Evolutionary conservation across 2,888 invertebrate species (phyloP), one percentile per base, ranked within the genome.

Genomic region (Idaea aversata): DNA sequence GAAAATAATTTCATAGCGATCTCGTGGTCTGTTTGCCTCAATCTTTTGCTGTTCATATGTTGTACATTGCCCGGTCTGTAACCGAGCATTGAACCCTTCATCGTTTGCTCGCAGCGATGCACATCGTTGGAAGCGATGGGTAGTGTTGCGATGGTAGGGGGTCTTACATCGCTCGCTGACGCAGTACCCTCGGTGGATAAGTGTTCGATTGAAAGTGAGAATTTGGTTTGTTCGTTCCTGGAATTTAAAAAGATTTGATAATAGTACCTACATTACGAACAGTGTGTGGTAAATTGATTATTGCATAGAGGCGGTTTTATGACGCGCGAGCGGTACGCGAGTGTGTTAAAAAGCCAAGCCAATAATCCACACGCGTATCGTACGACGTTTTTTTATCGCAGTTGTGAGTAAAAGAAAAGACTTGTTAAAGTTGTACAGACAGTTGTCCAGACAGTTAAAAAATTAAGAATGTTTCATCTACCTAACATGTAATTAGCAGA

Each of bases 121-220:
- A 63, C 73, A 73, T 15, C 61, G 65, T 25, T 66, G 66, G 61
- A 69, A 68, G 59, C 66, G 69, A 13, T 62, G 57, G 6, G 67
- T 61, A 5, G 62, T n/a, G 62, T 63, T 65, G 1, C 34, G 47
- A 2, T 59, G 59, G 0, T n/a, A 25, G 5, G 61, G 57, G 0
- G 62, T 65, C 58, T 34, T 59, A 13, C 71, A 69, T 5, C 69
- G 62, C 3, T 63, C 47, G 63, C 63, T 70, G 5, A 71, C 58
- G 65, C 73, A 73, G 64, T 67, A 70, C 0, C 73, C 71, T 15
- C 73, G 71, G 25, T 71, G 71, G 5, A 70, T 60, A 0, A 67
- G 62, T 10, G 69, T 67, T 5, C 71, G 67, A 62, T 71, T 69
- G 59, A 65, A 71, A 15, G 68, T 58, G 47, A 62, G 57, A 0